Evolutionary conservation across 1,140 invertebrate species (phyloP).

Genomic region (Elysia chlorotica): DNA sequence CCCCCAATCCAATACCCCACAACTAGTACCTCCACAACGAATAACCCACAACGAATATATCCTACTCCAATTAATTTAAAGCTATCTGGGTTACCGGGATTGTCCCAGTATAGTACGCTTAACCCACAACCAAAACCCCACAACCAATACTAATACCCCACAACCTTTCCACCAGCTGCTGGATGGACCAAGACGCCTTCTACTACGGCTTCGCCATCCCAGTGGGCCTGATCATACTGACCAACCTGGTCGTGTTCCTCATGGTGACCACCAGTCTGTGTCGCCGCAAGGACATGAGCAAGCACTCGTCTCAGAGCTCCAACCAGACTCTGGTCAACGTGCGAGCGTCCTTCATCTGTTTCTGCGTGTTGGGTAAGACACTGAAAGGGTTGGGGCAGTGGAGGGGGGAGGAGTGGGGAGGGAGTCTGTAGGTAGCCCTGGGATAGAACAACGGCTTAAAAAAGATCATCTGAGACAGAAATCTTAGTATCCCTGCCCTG

Average conservation of each 20-base stretch:
- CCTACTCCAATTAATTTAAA: too few relatives aligned
- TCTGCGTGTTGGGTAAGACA: slow-evolving; percentile 56
- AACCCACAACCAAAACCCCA: too few relatives aligned
- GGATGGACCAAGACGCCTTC: slow-evolving; percentile 55
- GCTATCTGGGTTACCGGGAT: too few relatives aligned
- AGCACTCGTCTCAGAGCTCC: slow-evolving; percentile 44
- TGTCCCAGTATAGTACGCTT: too few relatives aligned
- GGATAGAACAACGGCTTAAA: not conserved
- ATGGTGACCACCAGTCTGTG: slow-evolving; percentile 58
- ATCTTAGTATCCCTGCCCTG: not conserved
- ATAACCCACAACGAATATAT: too few relatives aligned
- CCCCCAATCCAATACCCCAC: too few relatives aligned
- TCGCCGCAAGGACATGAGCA: slow-evolving; percentile 28
- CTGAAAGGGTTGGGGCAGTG: too few relatives aligned
- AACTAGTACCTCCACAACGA: too few relatives aligned
- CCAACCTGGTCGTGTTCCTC: slow-evolving; percentile 59
- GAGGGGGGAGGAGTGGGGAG: too few relatives aligned
- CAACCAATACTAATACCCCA: not conserved
- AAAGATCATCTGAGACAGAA: not conserved
- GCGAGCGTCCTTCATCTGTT: slow-evolving; percentile 56
- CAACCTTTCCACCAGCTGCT: slow-evolving; percentile 50
- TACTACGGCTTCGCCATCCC: slow-evolving; percentile 60
- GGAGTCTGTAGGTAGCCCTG: too few relatives aligned
- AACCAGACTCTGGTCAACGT: slow-evolving; percentile 52
- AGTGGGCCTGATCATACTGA: slow-evolving; percentile 50